phyloP scores from a whole-genome alignment of 2,797 vertebrate species.

The Otus scops region DNA sequence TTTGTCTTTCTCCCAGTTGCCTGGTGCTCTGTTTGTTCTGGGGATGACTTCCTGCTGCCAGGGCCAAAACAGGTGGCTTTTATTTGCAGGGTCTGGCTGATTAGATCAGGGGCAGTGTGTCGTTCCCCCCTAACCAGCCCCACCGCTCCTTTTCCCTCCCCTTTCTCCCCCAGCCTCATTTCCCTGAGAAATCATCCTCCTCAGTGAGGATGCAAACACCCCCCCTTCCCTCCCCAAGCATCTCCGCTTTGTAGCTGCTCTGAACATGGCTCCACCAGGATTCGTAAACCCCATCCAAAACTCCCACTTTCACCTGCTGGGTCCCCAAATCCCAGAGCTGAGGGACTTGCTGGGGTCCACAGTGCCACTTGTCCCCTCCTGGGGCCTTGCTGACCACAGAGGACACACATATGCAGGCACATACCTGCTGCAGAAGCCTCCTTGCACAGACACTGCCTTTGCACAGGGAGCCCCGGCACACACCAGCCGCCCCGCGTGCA shows the following conservation, averaged over 20 bases:
- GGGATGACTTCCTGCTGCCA: conserved; percentile 74
- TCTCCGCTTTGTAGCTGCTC: neutral
- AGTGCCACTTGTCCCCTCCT: neutral
- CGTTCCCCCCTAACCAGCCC: neutral
- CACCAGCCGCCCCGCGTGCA: rapidly evolving
- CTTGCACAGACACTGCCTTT: neutral
- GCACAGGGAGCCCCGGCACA: neutral
- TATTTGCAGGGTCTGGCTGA: conserved; percentile 76
- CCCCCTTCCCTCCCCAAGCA: neutral
- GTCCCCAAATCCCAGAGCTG: neutral
- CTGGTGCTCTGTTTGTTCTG: conserved; percentile 66
- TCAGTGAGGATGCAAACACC: neutral
- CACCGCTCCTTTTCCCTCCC: neutral
- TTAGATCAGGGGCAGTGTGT: conserved; percentile 12
- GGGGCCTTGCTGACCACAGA: neutral
- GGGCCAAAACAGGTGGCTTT: conserved; percentile 78
- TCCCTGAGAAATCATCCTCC: conserved; percentile 55
- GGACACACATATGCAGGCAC: neutral
- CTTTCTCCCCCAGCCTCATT: conserved; percentile 35
- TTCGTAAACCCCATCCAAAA: neutral
- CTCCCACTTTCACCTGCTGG: neutral
- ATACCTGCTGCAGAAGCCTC: neutral
- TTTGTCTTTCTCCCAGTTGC: conserved; percentile 77
- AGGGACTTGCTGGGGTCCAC: neutral
- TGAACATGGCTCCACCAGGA: neutral